phyloP scores from a whole-genome alignment of 2,113 vertebrate genomes.

The Turdus rufiventris region DNA sequence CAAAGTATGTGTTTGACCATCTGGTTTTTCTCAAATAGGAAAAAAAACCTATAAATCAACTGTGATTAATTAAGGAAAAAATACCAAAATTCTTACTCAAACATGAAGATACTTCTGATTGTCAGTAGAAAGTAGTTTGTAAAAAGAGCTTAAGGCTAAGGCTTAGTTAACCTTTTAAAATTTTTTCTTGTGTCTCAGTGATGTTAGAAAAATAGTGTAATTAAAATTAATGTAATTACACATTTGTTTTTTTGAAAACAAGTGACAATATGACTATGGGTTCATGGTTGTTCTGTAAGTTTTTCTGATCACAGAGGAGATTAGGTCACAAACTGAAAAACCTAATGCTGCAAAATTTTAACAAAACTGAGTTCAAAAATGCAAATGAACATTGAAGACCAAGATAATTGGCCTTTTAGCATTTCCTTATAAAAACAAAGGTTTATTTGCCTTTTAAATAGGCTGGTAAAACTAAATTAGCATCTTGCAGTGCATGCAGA shows the following conservation, averaged over 20 bases:
- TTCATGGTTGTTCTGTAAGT: not conserved
- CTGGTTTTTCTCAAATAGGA: not conserved
- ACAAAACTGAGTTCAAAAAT: conserved; percentile 30
- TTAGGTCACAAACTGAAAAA: not conserved
- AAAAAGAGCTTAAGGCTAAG: not conserved
- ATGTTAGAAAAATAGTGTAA: not conserved
- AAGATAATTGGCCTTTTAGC: conserved; percentile 55
- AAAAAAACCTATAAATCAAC: not conserved
- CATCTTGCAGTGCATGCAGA: conserved; percentile 13
- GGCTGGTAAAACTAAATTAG: conserved; percentile 47
- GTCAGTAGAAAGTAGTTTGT: not conserved
- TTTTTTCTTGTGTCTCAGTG: not conserved
- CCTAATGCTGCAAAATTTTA: conserved; percentile 13
- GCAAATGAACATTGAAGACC: not conserved
- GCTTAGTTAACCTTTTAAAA: not conserved
- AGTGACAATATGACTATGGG: not conserved
- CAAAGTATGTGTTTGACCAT: conserved; percentile 21
- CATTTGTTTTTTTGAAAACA: not conserved
- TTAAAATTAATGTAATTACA: not conserved
- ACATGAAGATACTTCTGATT: not conserved
- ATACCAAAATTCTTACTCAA: not conserved
- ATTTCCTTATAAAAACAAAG: conserved; percentile 57
- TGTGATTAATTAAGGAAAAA: not conserved
- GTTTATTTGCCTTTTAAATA: conserved; percentile 65
- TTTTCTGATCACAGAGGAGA: not conserved